Percentiles rank a stretch among this genome's conserved stretches.
Conservation (phyloP, 2,797 vertebrate species). For the Chelidonichthys spinosus region DNA sequence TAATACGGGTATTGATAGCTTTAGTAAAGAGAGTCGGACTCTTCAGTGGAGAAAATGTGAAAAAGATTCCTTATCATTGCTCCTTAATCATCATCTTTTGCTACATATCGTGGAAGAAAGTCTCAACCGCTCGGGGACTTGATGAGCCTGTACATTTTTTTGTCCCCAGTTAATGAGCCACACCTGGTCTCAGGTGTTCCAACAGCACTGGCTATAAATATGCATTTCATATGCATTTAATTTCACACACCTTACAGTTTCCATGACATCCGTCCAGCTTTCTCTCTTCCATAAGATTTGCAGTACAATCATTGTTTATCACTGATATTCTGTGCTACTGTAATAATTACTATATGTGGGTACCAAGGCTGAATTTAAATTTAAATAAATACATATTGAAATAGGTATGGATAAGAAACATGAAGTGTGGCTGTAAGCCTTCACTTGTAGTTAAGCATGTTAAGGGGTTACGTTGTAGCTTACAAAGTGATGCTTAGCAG, state of each 20-base stretch:
- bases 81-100: not conserved
- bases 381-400: not conserved
- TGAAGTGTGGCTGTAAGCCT: not conserved
- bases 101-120: not conserved
- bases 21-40: not conserved
- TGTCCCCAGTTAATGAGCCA: not conserved
- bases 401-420: not conserved
- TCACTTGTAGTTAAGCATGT: not conserved
- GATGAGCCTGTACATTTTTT: not conserved
- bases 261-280: not conserved
- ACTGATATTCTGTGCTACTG: not conserved
- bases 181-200: slow-evolving; percentile 6
- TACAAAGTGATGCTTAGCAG: not conserved
- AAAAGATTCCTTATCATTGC: not conserved
- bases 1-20: slow-evolving; percentile 7
- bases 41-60: slow-evolving; percentile 13
- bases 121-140: not conserved
- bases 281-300: not conserved
- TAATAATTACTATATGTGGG: not conserved
- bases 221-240: not conserved
- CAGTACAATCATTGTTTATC: not conserved
- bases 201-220: not conserved
- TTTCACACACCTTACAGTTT: not conserved
- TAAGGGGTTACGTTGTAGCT: not conserved
- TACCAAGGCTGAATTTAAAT: too few relatives aligned